Evolutionary conservation across 2,888 invertebrate genomes (phyloP).

Genomic region (Cabera pusaria): DNA sequence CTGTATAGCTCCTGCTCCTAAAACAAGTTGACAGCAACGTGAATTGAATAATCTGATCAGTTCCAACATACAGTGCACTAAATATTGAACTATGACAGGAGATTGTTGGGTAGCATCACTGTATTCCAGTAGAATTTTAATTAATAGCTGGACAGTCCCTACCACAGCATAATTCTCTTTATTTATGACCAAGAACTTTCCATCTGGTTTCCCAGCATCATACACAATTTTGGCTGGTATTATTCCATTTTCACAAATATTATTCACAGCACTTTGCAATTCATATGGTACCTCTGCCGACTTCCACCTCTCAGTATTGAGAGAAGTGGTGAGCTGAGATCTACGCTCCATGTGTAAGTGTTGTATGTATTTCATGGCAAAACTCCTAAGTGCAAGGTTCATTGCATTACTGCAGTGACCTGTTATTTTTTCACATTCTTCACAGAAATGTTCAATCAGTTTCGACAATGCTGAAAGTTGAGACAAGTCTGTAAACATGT

Average conservation of each 20-base stretch:
- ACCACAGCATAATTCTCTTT: constrained; percentile 90
- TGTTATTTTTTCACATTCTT: constrained; percentile 89
- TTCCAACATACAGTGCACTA: constrained; percentile 94
- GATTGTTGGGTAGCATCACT: constrained; percentile 91
- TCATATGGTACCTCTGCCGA: constrained; percentile 95
- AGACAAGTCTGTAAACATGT: constrained; percentile 86
- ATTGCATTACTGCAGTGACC: constrained; percentile 90
- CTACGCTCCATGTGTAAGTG: constrained; percentile 95
- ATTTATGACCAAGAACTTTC: constrained; percentile 84
- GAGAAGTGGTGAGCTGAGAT: constrained; percentile 90
- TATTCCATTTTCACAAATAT: constrained; percentile 82
- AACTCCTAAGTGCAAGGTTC: constrained; percentile 91
- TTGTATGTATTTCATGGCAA: constrained; percentile 95
- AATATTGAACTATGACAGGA: constrained; percentile 90
- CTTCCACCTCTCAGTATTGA: constrained; percentile 97
- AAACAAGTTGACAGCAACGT: constrained; percentile 94
- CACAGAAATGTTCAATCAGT: constrained; percentile 91
- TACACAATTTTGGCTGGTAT: constrained; percentile 65
- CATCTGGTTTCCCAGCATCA: constrained; percentile 71
- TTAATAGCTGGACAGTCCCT: constrained; percentile 92
- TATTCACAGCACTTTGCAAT: constrained; percentile 92
- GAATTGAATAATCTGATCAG: constrained; percentile 94
- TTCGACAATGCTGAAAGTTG: constrained; percentile 90
- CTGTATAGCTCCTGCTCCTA: constrained; percentile 98
- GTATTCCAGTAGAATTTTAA: constrained; percentile 96